phyloP scores from a whole-genome alignment of 1,140 invertebrate genomes.

The Charaxes varanes region DNA sequence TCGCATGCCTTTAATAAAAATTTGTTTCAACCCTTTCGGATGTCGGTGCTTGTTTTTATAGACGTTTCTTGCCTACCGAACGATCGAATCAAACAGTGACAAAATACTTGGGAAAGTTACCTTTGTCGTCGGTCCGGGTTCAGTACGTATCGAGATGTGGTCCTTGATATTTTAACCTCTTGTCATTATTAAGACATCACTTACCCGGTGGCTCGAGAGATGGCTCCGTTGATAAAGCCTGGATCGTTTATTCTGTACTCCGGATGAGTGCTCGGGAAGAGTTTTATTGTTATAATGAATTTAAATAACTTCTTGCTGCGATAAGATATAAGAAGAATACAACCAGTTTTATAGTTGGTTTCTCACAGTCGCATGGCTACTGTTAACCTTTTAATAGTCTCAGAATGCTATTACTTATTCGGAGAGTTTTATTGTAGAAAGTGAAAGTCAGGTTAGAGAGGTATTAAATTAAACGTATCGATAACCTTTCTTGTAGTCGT shows the following conservation, averaged over 20 bases:
- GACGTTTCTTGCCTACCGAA: conserved; percentile 39
- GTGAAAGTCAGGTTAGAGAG: too few species aligned
- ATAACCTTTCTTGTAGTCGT: too few species aligned
- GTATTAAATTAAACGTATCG: too few species aligned
- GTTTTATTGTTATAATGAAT: conserved; percentile 25
- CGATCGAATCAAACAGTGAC: conserved; percentile 68
- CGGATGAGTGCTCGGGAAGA: conserved; percentile 34
- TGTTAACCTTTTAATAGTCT: background rate
- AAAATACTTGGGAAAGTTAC: conserved; percentile 58
- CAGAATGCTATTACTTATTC: too few species aligned
- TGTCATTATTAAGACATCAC: conserved; percentile 72
- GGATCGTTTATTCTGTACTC: conserved; percentile 51
- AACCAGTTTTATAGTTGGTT: conserved; percentile 6
- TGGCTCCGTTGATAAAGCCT: conserved; percentile 53
- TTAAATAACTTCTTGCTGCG: conserved; percentile 14
- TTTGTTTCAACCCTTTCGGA: conserved; percentile 52
- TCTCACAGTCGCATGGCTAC: conserved; percentile 3
- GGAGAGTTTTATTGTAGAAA: too few species aligned
- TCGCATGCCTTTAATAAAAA: conserved; percentile 55
- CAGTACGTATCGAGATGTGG: conserved; percentile 53
- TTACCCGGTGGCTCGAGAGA: conserved; percentile 65
- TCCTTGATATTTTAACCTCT: conserved; percentile 61
- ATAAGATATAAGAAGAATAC: background rate
- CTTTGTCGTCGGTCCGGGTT: conserved; percentile 54
- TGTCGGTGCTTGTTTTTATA: conserved; percentile 29